A percentile compares a stretch with the other conserved stretches of the same genome.
Conservation (phyloP, 2,797 vertebrate genomes). For the Enteromius argenteus region DNA sequence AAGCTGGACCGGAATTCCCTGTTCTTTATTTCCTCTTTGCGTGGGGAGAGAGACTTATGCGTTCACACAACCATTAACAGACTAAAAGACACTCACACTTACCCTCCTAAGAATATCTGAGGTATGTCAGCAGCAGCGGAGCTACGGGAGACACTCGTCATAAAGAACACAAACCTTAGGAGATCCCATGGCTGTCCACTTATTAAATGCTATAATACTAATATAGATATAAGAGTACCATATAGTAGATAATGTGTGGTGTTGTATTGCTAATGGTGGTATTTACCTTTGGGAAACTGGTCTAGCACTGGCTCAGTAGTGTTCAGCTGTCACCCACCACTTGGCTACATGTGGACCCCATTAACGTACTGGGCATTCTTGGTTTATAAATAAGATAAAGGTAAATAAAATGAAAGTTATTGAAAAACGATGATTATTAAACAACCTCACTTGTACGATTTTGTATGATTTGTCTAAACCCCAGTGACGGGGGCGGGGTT, state of each 20-base stretch:
- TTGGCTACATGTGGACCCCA: neutral
- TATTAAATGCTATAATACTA: neutral
- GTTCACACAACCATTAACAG: conserved; percentile 55
- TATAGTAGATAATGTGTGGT: neutral
- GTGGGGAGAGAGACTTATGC: conserved; percentile 47
- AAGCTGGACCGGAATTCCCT: conserved; percentile 57
- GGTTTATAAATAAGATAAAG: neutral
- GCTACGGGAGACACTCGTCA: conserved; percentile 40
- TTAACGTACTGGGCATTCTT: neutral
- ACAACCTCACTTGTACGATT: too few species aligned
- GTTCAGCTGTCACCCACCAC: neutral
- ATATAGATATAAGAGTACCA: neutral
- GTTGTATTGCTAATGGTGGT: neutral
- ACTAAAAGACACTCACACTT: conserved; percentile 48
- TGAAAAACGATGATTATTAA: neutral
- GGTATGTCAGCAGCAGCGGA: conserved; percentile 43
- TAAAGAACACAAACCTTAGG: conserved; percentile 39
- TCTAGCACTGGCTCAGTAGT: neutral
- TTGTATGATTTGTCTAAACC: too few species aligned
- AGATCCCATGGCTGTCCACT: neutral
- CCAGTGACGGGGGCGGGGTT: too few species aligned
- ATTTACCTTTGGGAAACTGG: neutral
- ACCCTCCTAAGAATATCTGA: conserved; percentile 47
- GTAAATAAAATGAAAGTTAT: neutral
- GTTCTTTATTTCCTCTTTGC: conserved; percentile 53